Percentiles rank a stretch among this genome's conserved stretches.
phyloP scores from a whole-genome alignment of 2,888 invertebrate species.

The Argyra leucocephala region DNA sequence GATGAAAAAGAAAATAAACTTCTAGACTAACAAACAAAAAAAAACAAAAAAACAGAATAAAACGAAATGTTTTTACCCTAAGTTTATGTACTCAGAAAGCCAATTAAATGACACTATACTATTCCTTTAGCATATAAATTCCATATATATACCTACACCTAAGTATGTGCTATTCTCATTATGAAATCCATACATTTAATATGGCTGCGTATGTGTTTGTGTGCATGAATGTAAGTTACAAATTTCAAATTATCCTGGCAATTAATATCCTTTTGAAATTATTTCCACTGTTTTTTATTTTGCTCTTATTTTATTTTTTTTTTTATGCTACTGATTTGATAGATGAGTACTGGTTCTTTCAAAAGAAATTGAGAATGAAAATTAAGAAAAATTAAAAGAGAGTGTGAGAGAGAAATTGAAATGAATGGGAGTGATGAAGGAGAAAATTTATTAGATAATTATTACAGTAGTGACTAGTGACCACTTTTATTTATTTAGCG shows the following conservation, averaged over 20 bases:
- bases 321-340: neutral
- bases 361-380: neutral
- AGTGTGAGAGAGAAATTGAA: neutral
- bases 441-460: neutral
- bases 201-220: neutral
- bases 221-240: neutral
- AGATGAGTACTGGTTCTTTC: neutral
- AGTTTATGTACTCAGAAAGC: neutral
- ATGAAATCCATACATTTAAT: neutral
- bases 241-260: slow-evolving; percentile 3
- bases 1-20: neutral
- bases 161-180: neutral
- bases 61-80: neutral
- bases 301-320: neutral
- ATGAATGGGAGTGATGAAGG: neutral
- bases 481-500: no score
- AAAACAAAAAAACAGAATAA: neutral
- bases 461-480: no score
- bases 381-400: neutral
- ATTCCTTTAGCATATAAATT: no score
- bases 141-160: no score
- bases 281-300: neutral
- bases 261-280: neutral
- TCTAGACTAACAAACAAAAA: neutral
- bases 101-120: neutral